These are phyloP conservation scores for Luscinia luscinia DNA, from an alignment of 2,797 vertebrate genomes.

Conservation along the genomic window DNA sequence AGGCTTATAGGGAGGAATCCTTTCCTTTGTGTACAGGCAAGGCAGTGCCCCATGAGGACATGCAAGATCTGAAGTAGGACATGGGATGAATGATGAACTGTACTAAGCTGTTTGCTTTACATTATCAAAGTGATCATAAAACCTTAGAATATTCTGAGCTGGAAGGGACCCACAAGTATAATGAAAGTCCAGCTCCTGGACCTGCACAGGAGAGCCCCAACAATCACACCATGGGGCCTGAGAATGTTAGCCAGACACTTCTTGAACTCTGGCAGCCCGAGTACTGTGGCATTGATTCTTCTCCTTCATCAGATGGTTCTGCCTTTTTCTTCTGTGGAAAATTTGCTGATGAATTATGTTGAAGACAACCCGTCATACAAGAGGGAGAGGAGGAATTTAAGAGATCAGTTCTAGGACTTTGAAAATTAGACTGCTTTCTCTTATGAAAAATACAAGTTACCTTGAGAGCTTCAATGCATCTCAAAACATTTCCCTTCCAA, in stretches of 20 bases:
- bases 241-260: not conserved
- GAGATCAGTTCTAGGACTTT: not conserved
- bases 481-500: not conserved
- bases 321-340: not conserved
- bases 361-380: not conserved
- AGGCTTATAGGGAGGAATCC: not conserved
- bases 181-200: not conserved
- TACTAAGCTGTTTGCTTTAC: not conserved
- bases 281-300: not conserved
- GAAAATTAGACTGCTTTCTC: not conserved
- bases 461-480: not conserved
- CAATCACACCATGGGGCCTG: not conserved
- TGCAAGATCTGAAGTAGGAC: not conserved
- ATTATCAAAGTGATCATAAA: not conserved
- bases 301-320: not conserved
- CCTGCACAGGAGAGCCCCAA: not conserved
- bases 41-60: accelerated
- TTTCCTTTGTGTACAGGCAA: not conserved
- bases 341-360: accelerated
- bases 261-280: not conserved
- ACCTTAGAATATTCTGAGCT: not conserved
- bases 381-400: not conserved
- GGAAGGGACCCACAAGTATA: not conserved
- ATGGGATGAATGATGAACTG: not conserved
- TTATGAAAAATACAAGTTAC: not conserved